Evolutionary conservation across 2,113 vertebrate genomes (phyloP), one percentile per base, ranked within the genome.

Genomic region (Bos javanicus): DNA sequence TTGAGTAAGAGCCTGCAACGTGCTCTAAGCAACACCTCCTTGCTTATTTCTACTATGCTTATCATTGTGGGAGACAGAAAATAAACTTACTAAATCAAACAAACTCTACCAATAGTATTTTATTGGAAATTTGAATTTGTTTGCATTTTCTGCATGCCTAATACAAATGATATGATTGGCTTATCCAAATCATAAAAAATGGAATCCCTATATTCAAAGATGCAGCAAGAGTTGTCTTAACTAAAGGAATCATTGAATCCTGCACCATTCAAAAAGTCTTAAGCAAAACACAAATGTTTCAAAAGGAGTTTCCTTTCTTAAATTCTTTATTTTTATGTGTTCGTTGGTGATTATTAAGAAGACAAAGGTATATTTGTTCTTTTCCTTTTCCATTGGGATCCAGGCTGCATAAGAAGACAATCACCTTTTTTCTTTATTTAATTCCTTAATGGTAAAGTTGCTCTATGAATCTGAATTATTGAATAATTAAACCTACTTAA

Each of bases 391-490:
- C 28, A 19, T 48, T 93, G 87, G n/a, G 33, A 87, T 78, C 7
- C 7, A 39, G 15, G 19, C 16, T 84, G 56, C 64, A 67, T 56
- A 60, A 81, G 23, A 88, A 88, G 36, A 91, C 19, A 97, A 93
- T 56, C 19, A 2, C 4, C 25, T 60, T 93, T 85, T 80, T 78
- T n/a, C 56, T 86, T 78, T 94, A 59, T 43, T 16, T 84, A 93
- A 93, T 94, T 90, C 46, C 52, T 87, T 87, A 82, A 85, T 87
- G 56, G 80, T 88, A 80, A 87, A 88, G 16, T 56, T 97, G n/a
- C 43, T 82, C 25, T 96, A 91, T 97, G 90, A 96, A 88, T 97
- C n/a, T 94, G 80, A 97, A 95, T 95, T 98, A 94, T 59, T 95
- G 82, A 97, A 95, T 97, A 97, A 94, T 97, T 95, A 97, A 96